Evolutionary conservation across 2,888 invertebrate genomes (phyloP).

Genomic region (Chelonus formosanus): DNA sequence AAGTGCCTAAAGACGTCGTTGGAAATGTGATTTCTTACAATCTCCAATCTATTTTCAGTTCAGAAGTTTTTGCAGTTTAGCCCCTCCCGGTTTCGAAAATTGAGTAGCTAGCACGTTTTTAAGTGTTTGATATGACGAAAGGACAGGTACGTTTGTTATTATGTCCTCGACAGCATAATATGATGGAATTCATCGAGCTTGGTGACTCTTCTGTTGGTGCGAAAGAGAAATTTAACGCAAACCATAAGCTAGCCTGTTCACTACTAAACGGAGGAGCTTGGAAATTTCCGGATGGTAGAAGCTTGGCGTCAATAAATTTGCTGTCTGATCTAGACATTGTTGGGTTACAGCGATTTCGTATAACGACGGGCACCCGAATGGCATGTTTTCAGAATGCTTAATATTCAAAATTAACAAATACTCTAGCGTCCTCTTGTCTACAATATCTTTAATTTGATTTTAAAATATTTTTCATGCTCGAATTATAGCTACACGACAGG

Average conservation of each 20-base stretch:
- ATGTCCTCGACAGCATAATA: conserved; percentile 38
- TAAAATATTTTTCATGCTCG: too few relatives aligned
- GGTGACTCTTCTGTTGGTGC: conserved; percentile 36
- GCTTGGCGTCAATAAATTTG: not conserved
- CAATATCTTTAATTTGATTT: too few relatives aligned
- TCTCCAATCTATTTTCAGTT: conserved; percentile 39
- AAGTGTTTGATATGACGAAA: not conserved
- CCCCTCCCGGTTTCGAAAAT: conserved; percentile 15
- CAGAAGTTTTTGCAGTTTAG: conserved; percentile 34
- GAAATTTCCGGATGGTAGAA: conserved; percentile 15
- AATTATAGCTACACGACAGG: too few relatives aligned
- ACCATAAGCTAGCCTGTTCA: conserved; percentile 48
- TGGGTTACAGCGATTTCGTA: too few relatives aligned
- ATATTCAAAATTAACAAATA: too few relatives aligned
- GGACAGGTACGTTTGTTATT: not conserved
- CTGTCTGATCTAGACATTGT: not conserved
- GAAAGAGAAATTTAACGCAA: conserved; percentile 50
- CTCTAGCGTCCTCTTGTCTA: too few relatives aligned
- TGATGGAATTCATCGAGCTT: conserved; percentile 45
- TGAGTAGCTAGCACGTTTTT: conserved; percentile 2
- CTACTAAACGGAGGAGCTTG: conserved; percentile 46
- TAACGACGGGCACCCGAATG: too few relatives aligned
- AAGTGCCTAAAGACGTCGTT: conserved; percentile 42
- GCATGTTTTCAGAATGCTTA: too few relatives aligned
- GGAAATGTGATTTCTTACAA: conserved; percentile 46